Percentiles rank a stretch among this genome's conserved stretches.
Conservation (phyloP, 2,113 vertebrate genomes). For the Chloropsis cyanopogon region DNA sequence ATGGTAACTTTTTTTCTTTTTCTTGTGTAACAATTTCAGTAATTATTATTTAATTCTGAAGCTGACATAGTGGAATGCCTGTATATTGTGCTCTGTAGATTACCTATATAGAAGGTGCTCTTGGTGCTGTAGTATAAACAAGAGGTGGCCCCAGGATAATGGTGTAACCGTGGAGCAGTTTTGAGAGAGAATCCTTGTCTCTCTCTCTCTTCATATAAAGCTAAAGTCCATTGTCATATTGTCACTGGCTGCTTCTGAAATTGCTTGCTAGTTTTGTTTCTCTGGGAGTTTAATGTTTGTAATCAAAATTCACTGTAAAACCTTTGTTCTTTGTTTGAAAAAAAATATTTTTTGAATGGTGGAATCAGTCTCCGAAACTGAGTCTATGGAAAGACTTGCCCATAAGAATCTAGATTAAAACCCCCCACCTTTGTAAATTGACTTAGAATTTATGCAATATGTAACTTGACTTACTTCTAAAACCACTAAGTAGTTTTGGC, state of each 20-base stretch:
- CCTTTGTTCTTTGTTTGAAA: neutral
- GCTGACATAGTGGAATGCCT: neutral
- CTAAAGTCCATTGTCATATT: neutral
- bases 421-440: neutral
- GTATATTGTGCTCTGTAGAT: neutral
- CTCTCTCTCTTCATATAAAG: neutral
- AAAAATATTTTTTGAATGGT: neutral
- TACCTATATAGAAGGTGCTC: neutral
- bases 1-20: conserved; percentile 66
- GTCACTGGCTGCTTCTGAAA: neutral
- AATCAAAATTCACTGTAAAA: neutral
- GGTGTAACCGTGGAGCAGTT: neutral
- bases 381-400: neutral
- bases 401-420: neutral
- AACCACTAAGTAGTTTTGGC: neutral
- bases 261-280: neutral
- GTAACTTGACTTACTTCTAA: neutral
- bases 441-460: neutral
- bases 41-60: neutral
- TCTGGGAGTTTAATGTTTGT: neutral
- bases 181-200: neutral
- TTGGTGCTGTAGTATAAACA: neutral
- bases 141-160: neutral
- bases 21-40: neutral
- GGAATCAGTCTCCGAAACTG: neutral